A percentile compares a stretch with the other conserved stretches of the same genome.
Conservation (phyloP, 2,113 vertebrate species). For the Panthera uncia region DNA sequence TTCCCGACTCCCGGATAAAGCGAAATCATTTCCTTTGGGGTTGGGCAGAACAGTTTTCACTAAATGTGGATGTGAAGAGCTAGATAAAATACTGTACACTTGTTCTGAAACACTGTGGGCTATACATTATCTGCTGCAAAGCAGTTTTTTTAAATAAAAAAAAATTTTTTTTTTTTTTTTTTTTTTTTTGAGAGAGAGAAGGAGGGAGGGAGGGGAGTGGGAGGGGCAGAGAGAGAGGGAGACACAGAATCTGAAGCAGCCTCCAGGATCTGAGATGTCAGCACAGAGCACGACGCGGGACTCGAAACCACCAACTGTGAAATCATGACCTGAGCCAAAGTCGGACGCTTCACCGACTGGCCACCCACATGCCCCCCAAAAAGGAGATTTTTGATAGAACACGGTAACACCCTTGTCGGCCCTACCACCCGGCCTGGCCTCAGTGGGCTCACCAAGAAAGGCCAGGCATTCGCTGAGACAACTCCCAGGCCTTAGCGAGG, state of each 20-base stretch:
- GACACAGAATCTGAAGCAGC: too few species aligned
- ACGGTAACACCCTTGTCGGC: background rate
- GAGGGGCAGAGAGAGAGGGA: too few species aligned
- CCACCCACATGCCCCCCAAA: too few species aligned
- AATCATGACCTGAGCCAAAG: too few species aligned
- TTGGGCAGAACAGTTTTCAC: background rate
- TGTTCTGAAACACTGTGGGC: slow-evolving; percentile 3
- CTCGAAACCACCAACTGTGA: too few species aligned
- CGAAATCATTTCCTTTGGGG: background rate
- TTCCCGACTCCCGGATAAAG: background rate
- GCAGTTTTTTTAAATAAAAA: too few species aligned
- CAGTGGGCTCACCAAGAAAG: background rate
- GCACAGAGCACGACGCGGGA: too few species aligned
- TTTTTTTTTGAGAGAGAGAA: too few species aligned
- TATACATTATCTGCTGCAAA: background rate
- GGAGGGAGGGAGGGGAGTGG: too few species aligned
- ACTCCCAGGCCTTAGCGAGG: background rate
- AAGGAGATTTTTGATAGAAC: background rate
- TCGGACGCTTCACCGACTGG: too few species aligned
- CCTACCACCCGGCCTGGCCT: background rate
- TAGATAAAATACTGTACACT: background rate
- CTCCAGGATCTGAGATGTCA: too few species aligned
- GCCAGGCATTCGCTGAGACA: background rate
- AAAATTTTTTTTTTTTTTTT: too few species aligned
- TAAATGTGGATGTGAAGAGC: background rate